These are phyloP conservation scores for Nannoperca australis DNA, from an alignment of 2,797 vertebrate species.

Conservation along the genomic window DNA sequence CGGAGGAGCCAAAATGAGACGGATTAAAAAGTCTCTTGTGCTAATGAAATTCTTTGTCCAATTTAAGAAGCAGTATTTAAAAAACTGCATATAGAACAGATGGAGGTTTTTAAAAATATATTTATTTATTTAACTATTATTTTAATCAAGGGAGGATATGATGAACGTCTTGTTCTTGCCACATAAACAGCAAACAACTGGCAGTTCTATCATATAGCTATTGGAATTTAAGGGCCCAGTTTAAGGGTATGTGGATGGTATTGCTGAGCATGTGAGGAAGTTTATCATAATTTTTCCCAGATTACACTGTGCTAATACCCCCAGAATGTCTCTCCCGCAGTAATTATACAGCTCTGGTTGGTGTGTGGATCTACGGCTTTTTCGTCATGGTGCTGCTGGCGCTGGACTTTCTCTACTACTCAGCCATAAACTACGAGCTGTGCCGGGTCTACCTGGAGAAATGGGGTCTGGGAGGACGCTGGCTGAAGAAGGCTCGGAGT, in stretches of 20 bases:
- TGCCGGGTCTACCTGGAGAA: constrained; percentile 95
- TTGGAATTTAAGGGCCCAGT: constrained; percentile 40
- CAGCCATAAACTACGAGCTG: constrained; percentile 97
- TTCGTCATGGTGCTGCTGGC: constrained; percentile 95
- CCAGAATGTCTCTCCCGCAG: constrained; percentile 77
- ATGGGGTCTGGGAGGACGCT: constrained; percentile 95
- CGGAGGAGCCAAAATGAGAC: constrained; percentile 35
- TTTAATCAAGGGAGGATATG: constrained; percentile 49
- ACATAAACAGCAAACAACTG: constrained; percentile 60
- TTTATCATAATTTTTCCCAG: constrained; percentile 55
- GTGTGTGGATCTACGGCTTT: constrained; percentile 99
- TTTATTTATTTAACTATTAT: constrained; percentile 45
- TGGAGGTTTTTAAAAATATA: constrained; percentile 36
- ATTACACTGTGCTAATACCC: constrained; percentile 48
- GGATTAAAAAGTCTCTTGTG: constrained; percentile 50
- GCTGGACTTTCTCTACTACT: constrained; percentile 97
- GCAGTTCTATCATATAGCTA: constrained; percentile 37
- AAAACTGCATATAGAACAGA: constrained; percentile 61
- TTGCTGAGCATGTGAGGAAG: constrained; percentile 40
- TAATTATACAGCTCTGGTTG: constrained; percentile 96
- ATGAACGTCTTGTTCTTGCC: constrained; percentile 52
- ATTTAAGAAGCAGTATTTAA: constrained; percentile 52
- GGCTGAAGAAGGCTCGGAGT: constrained; percentile 92
- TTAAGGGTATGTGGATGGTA: constrained; percentile 51
- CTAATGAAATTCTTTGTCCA: constrained; percentile 56